Conservation (phyloP, 2,113 vertebrate genomes). For the Oophaga pumilio region DNA sequence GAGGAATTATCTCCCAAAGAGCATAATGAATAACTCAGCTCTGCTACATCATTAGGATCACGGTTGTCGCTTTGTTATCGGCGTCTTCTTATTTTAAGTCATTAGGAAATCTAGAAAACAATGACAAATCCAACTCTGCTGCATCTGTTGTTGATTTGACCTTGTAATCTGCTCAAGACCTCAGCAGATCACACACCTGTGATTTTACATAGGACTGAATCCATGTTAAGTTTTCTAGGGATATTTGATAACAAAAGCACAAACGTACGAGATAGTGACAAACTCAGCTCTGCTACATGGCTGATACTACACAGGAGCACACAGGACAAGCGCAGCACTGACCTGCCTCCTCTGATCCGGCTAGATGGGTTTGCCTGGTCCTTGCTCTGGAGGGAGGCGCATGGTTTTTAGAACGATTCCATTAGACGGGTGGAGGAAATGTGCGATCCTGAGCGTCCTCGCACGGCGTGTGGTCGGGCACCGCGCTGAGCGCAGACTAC, state of each 20-base stretch:
- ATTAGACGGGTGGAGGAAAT: not conserved
- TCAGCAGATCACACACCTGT: no score
- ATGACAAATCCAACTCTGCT: not conserved
- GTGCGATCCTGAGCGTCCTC: not conserved
- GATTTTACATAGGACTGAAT: not conserved
- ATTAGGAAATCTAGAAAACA: no score
- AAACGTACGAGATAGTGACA: not conserved
- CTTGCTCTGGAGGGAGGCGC: not conserved
- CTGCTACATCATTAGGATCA: no score
- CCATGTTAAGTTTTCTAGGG: not conserved
- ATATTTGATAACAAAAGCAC: no score
- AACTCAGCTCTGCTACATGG: not conserved
- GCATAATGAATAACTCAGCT: no score
- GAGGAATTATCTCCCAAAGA: no score
- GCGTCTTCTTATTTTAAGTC: no score
- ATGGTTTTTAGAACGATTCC: constrained; percentile 21
- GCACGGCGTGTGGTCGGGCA: not conserved
- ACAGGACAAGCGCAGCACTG: not conserved
- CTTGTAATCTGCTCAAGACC: not conserved
- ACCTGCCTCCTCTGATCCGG: not conserved
- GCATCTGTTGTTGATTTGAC: not conserved
- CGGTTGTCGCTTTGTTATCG: no score
- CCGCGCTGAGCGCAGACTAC: not conserved
- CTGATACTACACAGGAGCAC: not conserved
- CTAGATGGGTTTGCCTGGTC: not conserved